phyloP scores from a whole-genome alignment of 2,888 invertebrate species.

The Acanthosepion lycidas region DNA sequence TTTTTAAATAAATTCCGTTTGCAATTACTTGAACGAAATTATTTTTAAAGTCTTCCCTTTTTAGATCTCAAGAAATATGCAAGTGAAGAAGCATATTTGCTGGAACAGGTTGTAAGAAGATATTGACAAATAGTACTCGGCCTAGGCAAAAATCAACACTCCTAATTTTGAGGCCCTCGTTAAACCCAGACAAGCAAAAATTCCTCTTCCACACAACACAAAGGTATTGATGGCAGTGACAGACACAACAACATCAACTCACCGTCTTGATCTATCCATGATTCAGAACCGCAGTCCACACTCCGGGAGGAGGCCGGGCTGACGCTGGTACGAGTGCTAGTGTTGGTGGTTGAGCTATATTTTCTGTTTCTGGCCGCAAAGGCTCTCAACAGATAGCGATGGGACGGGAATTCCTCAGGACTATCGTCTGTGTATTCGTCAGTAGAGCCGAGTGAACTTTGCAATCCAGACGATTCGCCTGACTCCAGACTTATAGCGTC shows the following conservation, averaged over 20 bases:
- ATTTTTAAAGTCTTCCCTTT: too few relatives aligned
- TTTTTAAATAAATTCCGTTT: too few relatives aligned
- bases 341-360: slow-evolving; percentile 46
- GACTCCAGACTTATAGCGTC: slow-evolving; percentile 57
- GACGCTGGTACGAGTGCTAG: slow-evolving; percentile 43
- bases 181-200: background rate
- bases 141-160: too few relatives aligned
- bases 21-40: too few relatives aligned
- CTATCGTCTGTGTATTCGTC: slow-evolving; percentile 63
- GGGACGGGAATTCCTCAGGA: slow-evolving; percentile 55
- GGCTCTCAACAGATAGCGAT: slow-evolving; percentile 43
- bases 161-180: background rate
- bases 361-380: slow-evolving; percentile 48
- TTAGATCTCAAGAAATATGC: too few relatives aligned
- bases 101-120: too few relatives aligned
- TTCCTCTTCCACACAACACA: slow-evolving; percentile 49
- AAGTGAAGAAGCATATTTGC: too few relatives aligned
- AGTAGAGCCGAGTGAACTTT: slow-evolving; percentile 67
- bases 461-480: slow-evolving; percentile 61
- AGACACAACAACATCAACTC: slow-evolving; percentile 25
- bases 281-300: slow-evolving; percentile 43
- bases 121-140: too few relatives aligned
- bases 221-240: slow-evolving; percentile 53
- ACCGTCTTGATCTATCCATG: slow-evolving; percentile 45
- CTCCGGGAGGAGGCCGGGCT: slow-evolving; percentile 44